phyloP scores from a whole-genome alignment of 2,888 invertebrate species.

The Coleophora flavipennella region DNA sequence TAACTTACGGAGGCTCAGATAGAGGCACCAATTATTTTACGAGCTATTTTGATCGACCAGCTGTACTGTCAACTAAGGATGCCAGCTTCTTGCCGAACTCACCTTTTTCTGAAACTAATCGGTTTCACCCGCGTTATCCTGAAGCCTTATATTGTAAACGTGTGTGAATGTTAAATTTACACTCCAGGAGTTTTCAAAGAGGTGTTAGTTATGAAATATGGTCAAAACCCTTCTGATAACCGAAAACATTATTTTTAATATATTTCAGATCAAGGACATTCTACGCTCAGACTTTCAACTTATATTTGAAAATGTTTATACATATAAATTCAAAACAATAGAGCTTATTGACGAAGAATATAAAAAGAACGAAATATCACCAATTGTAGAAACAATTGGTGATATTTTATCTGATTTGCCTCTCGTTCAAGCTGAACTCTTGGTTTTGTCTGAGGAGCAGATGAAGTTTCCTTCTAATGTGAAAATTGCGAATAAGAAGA shows the following conservation, averaged over 20 bases:
- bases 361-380: constrained; percentile 52
- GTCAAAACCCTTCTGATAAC: no score
- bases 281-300: constrained; percentile 77
- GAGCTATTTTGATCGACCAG: no score
- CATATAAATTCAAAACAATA: constrained; percentile 73
- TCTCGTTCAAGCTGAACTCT: constrained; percentile 77
- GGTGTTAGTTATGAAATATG: no score
- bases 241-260: not conserved
- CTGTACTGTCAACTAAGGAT: no score
- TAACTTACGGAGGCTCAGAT: no score
- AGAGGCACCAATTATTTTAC: no score
- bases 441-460: constrained; percentile 67
- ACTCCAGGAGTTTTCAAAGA: no score
- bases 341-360: constrained; percentile 69
- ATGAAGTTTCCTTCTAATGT: constrained; percentile 61
- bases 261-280: constrained; percentile 55
- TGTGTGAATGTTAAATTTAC: no score
- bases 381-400: constrained; percentile 68
- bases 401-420: constrained; percentile 78
- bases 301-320: constrained; percentile 79
- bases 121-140: no score
- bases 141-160: no score
- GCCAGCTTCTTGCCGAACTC: no score
- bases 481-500: constrained; percentile 74
- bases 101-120: no score